Evolutionary conservation across 2,888 invertebrate species (phyloP), one percentile per base, ranked within the genome.

Genomic region (Timema cristinae): DNA sequence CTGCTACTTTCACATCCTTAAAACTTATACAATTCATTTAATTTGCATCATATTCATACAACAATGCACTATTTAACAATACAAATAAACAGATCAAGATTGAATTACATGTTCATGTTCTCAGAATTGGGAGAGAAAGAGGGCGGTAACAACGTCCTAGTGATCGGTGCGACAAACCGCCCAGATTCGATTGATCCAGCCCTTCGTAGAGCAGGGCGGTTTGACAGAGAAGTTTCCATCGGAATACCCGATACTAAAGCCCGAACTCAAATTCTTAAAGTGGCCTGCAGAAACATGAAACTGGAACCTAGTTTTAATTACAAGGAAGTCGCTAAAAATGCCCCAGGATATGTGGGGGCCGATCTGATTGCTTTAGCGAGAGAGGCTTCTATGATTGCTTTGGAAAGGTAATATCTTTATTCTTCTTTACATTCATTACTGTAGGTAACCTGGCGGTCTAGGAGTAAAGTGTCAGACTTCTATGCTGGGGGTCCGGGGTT

Each of bases 321-420:
- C 79, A 84, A 87, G 71, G 83, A 85, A 68, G 83, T 98, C 75
- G 95, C 97, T 48, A 89, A 90, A 78, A 85, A 91, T 69, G 97
- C 97, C 8, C 98, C 98, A 0, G 98, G 98, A 0, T 98, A 91
- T 85, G 98, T 98, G 52, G 98, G 97, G 13, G 97, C 95, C 6
- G 97, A 99, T 86, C 84, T 99, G 76, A 87, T 91, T 81, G 91
- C 94, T 0, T 84, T 98, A 70, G 89, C 93, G 0, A 88, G 94
- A 75, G 94, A 96, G 82, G 95, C 98, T 4, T 93, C 94, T 10
- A 91, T 94, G 81, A 88, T 89, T 77, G 96, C 97, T 66, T 91
- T 96, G 0, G 92, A 94, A 79, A 86, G 91, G 85, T 84, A 77
- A n/a, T 74, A 67, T 71, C 50, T 69, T 63, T 61, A 48, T 15